Evolutionary conservation across 2,113 vertebrate species (phyloP).

Genomic region (Halcyon malimbica): DNA sequence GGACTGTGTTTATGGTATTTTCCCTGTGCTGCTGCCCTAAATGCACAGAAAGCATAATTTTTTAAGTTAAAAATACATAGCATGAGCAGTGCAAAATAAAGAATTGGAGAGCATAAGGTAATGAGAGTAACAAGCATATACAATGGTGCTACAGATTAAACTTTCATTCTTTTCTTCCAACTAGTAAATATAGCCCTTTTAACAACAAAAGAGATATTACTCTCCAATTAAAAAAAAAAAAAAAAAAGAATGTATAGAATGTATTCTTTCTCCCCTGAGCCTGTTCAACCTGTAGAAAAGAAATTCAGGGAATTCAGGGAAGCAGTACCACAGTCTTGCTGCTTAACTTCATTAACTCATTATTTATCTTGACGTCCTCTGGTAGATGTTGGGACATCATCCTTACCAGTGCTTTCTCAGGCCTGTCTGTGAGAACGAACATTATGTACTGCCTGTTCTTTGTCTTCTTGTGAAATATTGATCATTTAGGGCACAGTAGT

Average conservation of each 20-base stretch:
- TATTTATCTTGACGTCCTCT: background rate
- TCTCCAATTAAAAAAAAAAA: too few relatives aligned
- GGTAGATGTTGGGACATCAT: background rate
- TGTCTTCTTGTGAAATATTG: background rate
- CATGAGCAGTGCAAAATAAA: background rate
- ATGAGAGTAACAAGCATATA: background rate
- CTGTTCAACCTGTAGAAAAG: background rate
- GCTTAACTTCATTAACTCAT: background rate
- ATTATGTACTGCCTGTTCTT: background rate
- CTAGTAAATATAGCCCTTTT: background rate
- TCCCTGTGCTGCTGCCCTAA: background rate
- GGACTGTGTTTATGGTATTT: background rate
- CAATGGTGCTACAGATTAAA: background rate
- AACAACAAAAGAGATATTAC: background rate
- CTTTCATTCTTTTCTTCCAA: background rate
- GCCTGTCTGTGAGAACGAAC: background rate
- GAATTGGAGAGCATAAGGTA: background rate
- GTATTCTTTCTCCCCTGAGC: background rate
- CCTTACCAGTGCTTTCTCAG: background rate
- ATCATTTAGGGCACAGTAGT: background rate
- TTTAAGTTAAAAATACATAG: background rate
- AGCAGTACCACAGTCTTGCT: background rate
- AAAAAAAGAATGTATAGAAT: background rate
- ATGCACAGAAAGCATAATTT: background rate
- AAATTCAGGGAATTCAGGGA: background rate